These are phyloP conservation scores for Zaprionus capensis DNA, from an alignment of 1,140 invertebrate genomes.

Conservation along the genomic window DNA sequence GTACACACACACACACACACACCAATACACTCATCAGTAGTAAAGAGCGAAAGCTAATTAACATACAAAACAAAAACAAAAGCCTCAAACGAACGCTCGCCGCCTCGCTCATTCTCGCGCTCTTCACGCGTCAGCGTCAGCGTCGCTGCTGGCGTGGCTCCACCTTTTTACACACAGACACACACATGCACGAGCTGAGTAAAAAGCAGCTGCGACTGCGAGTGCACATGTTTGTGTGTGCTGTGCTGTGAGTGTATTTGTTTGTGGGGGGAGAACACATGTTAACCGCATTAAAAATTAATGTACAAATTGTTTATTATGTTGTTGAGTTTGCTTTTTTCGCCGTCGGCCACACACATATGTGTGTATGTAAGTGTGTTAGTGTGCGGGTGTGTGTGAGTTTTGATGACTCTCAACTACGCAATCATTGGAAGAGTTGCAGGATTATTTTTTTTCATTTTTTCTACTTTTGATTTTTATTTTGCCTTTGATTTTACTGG, in stretches of 20 bases:
- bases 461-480: slow-evolving; percentile 21
- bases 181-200: slow-evolving; percentile 29
- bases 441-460: slow-evolving; percentile 38
- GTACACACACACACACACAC: slow-evolving; percentile 12
- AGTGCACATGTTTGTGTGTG: slow-evolving; percentile 14
- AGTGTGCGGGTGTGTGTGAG: slow-evolving; percentile 26
- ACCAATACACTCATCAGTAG: slow-evolving; percentile 5
- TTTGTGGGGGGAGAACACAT: slow-evolving; percentile 56
- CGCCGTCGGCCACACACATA: slow-evolving; percentile 44
- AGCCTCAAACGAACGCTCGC: slow-evolving; percentile 31
- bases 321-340: slow-evolving; percentile 62
- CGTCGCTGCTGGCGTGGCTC: slow-evolving; percentile 37
- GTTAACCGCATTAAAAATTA: slow-evolving; percentile 82
- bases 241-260: slow-evolving; percentile 20
- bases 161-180: slow-evolving; percentile 73
- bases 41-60: slow-evolving; percentile 69
- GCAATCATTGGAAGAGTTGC: slow-evolving; percentile 53
- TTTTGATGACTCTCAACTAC: slow-evolving; percentile 54
- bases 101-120: slow-evolving; percentile 48
- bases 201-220: slow-evolving; percentile 20
- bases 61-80: slow-evolving; percentile 66
- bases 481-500: slow-evolving; percentile 41
- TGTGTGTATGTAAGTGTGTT: slow-evolving; percentile 9
- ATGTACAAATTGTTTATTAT: slow-evolving; percentile 83
- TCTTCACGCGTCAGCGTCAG: slow-evolving; percentile 13